These are phyloP conservation scores for Eledone cirrhosa DNA, from an alignment of 2,888 invertebrate species.

Conservation along the genomic window DNA sequence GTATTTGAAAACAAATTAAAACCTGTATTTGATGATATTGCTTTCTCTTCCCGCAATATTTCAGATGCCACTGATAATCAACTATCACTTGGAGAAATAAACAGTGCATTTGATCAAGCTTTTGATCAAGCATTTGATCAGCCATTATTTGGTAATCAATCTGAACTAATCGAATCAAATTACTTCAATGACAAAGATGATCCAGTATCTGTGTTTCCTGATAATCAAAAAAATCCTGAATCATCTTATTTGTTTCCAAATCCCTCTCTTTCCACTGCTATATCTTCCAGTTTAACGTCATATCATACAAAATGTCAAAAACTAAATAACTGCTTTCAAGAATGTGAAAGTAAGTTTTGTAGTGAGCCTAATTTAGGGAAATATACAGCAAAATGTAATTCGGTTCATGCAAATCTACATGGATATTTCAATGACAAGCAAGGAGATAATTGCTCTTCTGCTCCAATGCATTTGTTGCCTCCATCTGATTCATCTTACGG, in stretches of 20 bases:
- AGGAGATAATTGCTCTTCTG: not conserved
- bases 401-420: not conserved
- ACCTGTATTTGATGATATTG: conserved; percentile 21
- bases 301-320: not conserved
- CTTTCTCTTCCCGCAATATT: conserved; percentile 4
- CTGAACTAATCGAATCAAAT: conserved; percentile 8
- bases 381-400: not conserved
- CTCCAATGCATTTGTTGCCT: not conserved
- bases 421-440: not conserved
- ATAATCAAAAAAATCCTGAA: not conserved
- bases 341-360: not conserved
- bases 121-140: conserved; percentile 7
- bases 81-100: not conserved
- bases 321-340: not conserved
- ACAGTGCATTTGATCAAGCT: not conserved
- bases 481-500: not conserved
- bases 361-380: conserved; percentile 5
- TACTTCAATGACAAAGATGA: conserved; percentile 9
- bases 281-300: not conserved
- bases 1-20: conserved; percentile 23
- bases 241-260: not conserved
- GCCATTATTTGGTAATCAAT: not conserved
- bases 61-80: conserved; percentile 15
- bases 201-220: not conserved
- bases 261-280: not conserved